phyloP scores from a whole-genome alignment of 2,113 vertebrate species.

The Dromiciops gliroides region DNA sequence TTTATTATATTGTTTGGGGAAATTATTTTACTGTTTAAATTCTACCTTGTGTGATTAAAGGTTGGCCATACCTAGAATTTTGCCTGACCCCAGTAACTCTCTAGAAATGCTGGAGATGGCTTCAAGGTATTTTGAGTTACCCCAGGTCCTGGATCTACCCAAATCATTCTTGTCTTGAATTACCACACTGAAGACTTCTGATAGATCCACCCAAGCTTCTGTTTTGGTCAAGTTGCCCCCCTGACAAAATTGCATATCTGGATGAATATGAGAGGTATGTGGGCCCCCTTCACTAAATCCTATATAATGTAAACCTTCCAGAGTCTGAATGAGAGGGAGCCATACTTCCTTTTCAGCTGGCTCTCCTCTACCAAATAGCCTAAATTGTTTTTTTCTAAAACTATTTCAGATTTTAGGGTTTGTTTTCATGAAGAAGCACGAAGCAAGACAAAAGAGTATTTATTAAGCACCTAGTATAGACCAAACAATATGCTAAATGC shows the following conservation, averaged over 20 bases:
- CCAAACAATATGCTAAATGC: not conserved
- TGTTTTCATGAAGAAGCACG: not conserved
- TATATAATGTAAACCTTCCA: not conserved
- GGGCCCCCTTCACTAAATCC: not conserved
- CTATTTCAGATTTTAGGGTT: not conserved
- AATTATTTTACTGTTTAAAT: not conserved
- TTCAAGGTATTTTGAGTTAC: not conserved
- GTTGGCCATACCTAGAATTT: not conserved
- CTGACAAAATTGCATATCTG: not conserved
- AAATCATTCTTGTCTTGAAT: not conserved
- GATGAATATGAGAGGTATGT: not conserved
- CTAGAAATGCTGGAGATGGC: not conserved
- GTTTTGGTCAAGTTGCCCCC: not conserved
- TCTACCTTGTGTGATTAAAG: not conserved
- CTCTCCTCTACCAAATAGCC: not conserved
- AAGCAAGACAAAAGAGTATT: not conserved
- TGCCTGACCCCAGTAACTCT: not conserved
- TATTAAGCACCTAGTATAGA: not conserved
- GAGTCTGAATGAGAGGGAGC: not conserved
- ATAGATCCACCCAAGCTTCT: not conserved
- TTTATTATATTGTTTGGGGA: not conserved
- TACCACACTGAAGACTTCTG: not conserved
- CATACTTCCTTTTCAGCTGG: not conserved
- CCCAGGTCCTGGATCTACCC: not conserved
- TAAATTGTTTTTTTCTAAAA: not conserved